Evolutionary conservation across 2,888 invertebrate genomes (phyloP), one percentile per base, ranked within the genome.

Genomic region (Diploptera punctata): DNA sequence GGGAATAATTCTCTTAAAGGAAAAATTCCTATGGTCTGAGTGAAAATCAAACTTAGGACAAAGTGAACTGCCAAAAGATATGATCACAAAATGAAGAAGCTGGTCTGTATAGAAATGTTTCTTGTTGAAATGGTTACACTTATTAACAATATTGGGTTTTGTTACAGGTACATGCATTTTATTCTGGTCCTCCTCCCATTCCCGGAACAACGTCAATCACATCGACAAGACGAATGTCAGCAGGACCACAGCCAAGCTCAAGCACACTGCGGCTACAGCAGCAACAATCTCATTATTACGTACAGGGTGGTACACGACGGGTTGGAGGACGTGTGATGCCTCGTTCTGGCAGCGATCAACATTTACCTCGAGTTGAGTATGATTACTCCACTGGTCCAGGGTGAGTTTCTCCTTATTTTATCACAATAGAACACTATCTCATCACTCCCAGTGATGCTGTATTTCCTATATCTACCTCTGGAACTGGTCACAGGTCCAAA

Each of bases 271-370:
- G 70, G 10, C 70, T 60, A 16, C 61, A 70, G 33, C 65, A 65
- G 26, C 62, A 62, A 21, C 61, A 62, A n/a, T 52, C 70, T 19
- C 74, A 33, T 65, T 68, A 68, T 21, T 68, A 68, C 18, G 68
- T 68, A 24, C 68, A 68, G 10, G 24, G 29, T 21, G 68, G 68
- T 19, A 38, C 68, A 33, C 57, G 69, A 3, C 31, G 62, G 16
- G 49, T 65, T 18, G 73, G 62, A 38, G 70, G 75, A 72, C 76
- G 76, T 75, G 70, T 77, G 16, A 78, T 96, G 83, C 93, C 95
- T 18, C 87, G 97, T 70, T 95, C 96, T 68, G 96, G 96, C 24
- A 96, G 96, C 52, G 97, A 97, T 83, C 95, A 96, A 82, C 94
- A 96, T 82, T 84, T 95, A 77, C 94, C 95, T 9, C 88, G 94